Base-by-base conservation (phyloP, 2,113 vertebrate genomes). In the Trogon surrucura region DNA sequence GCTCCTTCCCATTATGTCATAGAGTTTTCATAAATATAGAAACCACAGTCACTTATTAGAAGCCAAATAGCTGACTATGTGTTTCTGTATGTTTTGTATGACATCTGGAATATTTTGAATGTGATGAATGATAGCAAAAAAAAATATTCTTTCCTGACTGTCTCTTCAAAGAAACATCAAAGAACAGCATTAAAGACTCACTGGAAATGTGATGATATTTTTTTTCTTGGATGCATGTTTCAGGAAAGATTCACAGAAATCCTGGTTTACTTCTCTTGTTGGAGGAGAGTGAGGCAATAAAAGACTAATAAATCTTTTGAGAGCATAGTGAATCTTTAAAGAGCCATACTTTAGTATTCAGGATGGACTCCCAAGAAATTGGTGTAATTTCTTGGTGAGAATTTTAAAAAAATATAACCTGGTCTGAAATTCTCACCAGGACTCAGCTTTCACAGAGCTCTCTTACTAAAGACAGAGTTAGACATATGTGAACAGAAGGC, bases 401-500 rank as follows among this genome's bases (percentile, higher is more conserved):
- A 70, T 61, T 38, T 79, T 27, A 86, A 27, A 89, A 79, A 85
- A 79, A 56, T 79, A n/a, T 79, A 69, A 84, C 53, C 21, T 50
- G 74, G 5, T n/a, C 34, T 64, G 34, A 48, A 93, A 47, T 80
- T 66, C 20, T 41, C 71, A 90, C 51, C 29, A 90, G 26, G 51
- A 84, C 34, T 56, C 21, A 12, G 60, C n/a, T 95, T 74, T 29
- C 90, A 53, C 54, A 54, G 56, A 69, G 78, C 38, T 81, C 78
- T 92, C 21, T 67, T 62, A 70, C 44, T 81, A 71, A 78, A 81
- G 75, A 9, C 47, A 70, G 50, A 80, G 32, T 13, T 95, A 93
- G 34, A 92, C 38, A 75, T 71, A 93, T 88, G 25, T 88, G 92
- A 96, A 95, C 91, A 94, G 91, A 94, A 96, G 92, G 75, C 83